Base-by-base conservation (phyloP, 37 sponge, comb jelly and placozoan species). In the Axinella damicornis region DNA sequence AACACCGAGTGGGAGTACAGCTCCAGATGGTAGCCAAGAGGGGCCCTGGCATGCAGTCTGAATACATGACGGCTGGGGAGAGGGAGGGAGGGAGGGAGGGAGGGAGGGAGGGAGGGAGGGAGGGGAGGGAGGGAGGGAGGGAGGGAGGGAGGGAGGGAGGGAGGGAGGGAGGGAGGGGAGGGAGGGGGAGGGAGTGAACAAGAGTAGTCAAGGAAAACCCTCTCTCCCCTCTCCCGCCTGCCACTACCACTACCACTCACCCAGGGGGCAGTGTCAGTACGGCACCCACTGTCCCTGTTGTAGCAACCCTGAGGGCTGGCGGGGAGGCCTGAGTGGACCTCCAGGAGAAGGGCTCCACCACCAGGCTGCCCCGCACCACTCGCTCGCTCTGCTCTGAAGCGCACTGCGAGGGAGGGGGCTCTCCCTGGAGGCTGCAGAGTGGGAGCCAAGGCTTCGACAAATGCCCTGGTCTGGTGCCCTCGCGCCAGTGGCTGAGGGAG, bases 401-500 rank as follows among this genome's bases (percentile, higher is more conserved):
- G 1, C 0, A 37, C 52, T 52, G 24, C 21, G 41, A 55, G 41
- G 69, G 39, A 74, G 53, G 40, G 62, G n/a, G 77, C 76, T 72
- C 76, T 66, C 56, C 74, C 41, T 46, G 73, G 36, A 20, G 68
- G 85, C 66, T 74, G 74, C 0, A 56, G 46, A 11, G 46, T n/a
- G n/a, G n/a, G n/a, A n/a, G n/a, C n/a, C n/a, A n/a, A n/a, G n/a
- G n/a, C n/a, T n/a, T n/a, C n/a, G n/a, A n/a, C n/a, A n/a, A n/a
- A n/a, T n/a, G n/a, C n/a, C n/a, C n/a, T n/a, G n/a, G 36, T 56
- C 39, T 92, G 0, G 34, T 52, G 41, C 75, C 83, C 17, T 92
- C 92, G 46, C 64, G 68, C 96, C 96, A 95, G 74, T 80, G 86
- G 37, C 87, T 80, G 30, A 95, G 60, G 36, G 87, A 83, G 22